phyloP scores from a whole-genome alignment of 2,888 invertebrate species.

The Idaea straminata region DNA sequence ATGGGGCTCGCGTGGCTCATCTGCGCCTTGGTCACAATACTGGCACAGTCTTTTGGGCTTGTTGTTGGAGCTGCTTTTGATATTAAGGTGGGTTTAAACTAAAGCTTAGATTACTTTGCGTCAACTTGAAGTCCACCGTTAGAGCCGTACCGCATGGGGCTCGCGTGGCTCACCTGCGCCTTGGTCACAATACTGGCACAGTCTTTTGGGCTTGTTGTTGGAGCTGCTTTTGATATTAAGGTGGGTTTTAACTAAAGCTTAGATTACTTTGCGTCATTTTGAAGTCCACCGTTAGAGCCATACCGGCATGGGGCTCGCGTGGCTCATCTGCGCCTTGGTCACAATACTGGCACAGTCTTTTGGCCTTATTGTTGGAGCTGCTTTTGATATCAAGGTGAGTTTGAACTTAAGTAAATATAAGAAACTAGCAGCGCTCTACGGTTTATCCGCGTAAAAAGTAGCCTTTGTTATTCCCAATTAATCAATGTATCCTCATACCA shows the following conservation, averaged over 20 bases:
- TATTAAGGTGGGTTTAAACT: slow-evolving; percentile 75
- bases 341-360: slow-evolving; percentile 88
- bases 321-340: slow-evolving; percentile 83
- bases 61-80: slow-evolving; percentile 86
- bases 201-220: slow-evolving; percentile 86
- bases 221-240: slow-evolving; percentile 85
- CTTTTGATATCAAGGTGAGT: slow-evolving; percentile 82
- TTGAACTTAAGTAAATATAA: not conserved
- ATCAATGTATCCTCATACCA: too few species aligned
- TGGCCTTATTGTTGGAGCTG: slow-evolving; percentile 87
- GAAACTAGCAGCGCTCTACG: too few species aligned
- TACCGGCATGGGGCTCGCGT: slow-evolving; percentile 83
- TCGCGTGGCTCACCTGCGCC: slow-evolving; percentile 84
- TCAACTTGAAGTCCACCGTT: slow-evolving; percentile 55
- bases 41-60: slow-evolving; percentile 89
- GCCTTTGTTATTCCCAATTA: too few species aligned
- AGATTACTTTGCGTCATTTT: slow-evolving; percentile 51
- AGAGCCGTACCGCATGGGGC: slow-evolving; percentile 80
- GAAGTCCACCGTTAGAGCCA: slow-evolving; percentile 85
- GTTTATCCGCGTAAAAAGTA: too few species aligned
- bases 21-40: slow-evolving; percentile 83
- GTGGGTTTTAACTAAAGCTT: slow-evolving; percentile 48
- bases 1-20: slow-evolving; percentile 84
- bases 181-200: slow-evolving; percentile 87
- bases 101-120: too few species aligned